Base-by-base conservation (phyloP, 1,140 invertebrate species). In the Charaxes varanes region DNA sequence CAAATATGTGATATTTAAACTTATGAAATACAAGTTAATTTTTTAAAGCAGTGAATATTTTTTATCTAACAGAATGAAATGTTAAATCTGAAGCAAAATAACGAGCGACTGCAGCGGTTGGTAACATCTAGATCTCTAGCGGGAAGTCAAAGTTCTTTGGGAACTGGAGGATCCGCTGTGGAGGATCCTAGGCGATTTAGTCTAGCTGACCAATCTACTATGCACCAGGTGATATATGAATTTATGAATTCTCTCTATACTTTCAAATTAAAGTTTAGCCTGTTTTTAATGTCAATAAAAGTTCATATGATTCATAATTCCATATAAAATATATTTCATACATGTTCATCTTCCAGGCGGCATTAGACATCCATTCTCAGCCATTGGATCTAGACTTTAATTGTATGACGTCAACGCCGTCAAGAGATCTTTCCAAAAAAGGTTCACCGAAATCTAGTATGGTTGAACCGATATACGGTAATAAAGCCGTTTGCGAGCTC, bases 61-160 rank as follows among this genome's bases (percentile, higher is more conserved):
- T 34, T n/a, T 15, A 15, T 21, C 10, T 10, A 33, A 18, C 79
- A 96, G 94, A 94, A 93, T 71, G 97, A 99, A 85, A 98, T 99
- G 95, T 85, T 95, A 54, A 95, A 93, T 58, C 82, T 99, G 53
- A 98, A 98, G 70, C 95, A 98, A 63, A 98, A 99, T 70, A 99
- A 99, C 76, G 96, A 98, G 62, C 88, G 97, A 18, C 86, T 99
- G 0, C 96, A 98, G 62, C 88, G 94, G 53, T 84, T 97, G 51
- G 93, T 97, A 1, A 92, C 91, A 2, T 92, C 90, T 13, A 91
- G 94, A 58, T 94, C 93, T 0, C 65, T 94, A 19, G 91, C 92
- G 1, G 93, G 93, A 1, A 94, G 92, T 4, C 91, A 93, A 51
- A 92, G 87, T 41, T 94, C 92, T 16, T 73, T 94, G 37, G 90